Base-by-base conservation (phyloP, 2,113 vertebrate genomes). In the Otocyon megalotis region DNA sequence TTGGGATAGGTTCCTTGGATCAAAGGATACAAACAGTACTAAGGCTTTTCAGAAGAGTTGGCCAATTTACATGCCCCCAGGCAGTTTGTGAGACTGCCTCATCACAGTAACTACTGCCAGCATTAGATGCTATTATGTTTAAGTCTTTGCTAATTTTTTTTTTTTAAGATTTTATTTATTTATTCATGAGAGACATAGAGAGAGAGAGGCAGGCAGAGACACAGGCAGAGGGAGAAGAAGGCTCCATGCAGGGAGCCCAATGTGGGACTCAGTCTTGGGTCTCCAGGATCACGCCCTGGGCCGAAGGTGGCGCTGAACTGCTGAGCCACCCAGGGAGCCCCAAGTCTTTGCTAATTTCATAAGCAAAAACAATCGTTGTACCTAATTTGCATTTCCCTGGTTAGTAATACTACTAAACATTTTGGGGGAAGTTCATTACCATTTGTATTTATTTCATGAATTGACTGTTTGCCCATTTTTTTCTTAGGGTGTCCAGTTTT, bases 391-490 rank as follows among this genome's bases (percentile, higher is more conserved):
- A n/a, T 58, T 6, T 77, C 10, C 19, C 53, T n/a, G 5, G 8
- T 74, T 89, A 63, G 3, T 3, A 94, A 9, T 84, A 80, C 17
- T 67, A 0, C 10, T 13, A 2, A 63, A 19, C 8, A 43, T 3
- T 3, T 74, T 79, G 8, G 5, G 16, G 5, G 48, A n/a, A 5
- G 0, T 9, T 77, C 8, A 77, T 91, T 76, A 20, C 24, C n/a
- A 11, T 93, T 90, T 72, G 3, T 56, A 53, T 81, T 94, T 95
- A 15, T 88, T 93, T 85, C 48, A 48, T 88, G 28, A 85, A 20
- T 84, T 62, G 87, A 50, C 26, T 88, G 22, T 67, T 88, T 90
- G 28, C 32, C 62, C 3, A 3, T 95, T 92, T 96, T 87, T 94
- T 79, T 80, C 63, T 37, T 86, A 79, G 37, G 30, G 28, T 83